phyloP scores from a whole-genome alignment of 1,140 invertebrate species.

The Ylistrum balloti region DNA sequence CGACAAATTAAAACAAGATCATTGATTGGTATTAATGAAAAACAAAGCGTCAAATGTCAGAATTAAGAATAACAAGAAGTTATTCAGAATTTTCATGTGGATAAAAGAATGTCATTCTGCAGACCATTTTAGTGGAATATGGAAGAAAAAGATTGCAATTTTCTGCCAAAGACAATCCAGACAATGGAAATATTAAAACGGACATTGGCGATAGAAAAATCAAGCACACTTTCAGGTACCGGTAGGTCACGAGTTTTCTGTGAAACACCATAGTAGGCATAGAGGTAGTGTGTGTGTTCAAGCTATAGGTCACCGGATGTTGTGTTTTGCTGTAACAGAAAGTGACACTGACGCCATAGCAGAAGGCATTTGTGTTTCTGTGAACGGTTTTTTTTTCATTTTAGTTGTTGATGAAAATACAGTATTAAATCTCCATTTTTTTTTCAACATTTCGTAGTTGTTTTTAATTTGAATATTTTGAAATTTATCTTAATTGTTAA shows the following conservation, averaged over 20 bases:
- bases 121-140: constrained; percentile 32
- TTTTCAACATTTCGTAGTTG: no score
- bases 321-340: neutral
- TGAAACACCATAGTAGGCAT: neutral
- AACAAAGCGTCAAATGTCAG: no score
- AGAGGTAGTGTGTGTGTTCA: neutral
- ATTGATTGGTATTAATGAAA: no score
- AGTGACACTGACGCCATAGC: neutral
- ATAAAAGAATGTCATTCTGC: neutral
- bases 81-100: no score
- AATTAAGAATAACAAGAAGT: no score
- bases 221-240: neutral
- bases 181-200: neutral
- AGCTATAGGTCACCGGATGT: neutral
- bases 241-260: neutral
- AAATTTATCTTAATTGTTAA: no score
- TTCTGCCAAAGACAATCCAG: constrained; percentile 19
- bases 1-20: no score
- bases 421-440: no score
- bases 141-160: constrained; percentile 8
- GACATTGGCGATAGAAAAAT: neutral
- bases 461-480: no score
- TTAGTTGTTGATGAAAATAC: no score
- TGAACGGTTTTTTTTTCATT: no score
- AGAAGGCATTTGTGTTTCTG: neutral